Conservation (phyloP, 1,140 invertebrate species). For the Pseudomyrmex flavicornis region DNA sequence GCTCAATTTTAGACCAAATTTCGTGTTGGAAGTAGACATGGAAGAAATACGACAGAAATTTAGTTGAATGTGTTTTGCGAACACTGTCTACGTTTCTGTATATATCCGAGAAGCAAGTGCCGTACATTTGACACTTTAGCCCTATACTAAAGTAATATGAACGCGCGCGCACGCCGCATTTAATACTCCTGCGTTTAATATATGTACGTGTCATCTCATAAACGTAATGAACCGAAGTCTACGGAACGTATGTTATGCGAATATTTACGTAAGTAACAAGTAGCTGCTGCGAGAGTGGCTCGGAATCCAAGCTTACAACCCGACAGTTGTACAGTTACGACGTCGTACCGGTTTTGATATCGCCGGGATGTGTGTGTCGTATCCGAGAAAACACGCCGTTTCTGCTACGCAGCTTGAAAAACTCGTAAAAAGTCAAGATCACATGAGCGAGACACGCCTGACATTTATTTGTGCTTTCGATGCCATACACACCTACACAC, state of each 20-base stretch:
- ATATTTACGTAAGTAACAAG: constrained; percentile 61
- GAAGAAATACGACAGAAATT: background rate
- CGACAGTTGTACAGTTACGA: constrained; percentile 54
- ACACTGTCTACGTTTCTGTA: background rate
- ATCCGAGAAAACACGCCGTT: constrained; percentile 25
- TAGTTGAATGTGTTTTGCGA: background rate
- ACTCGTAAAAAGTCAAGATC: background rate
- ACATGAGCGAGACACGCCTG: background rate
- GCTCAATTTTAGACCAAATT: constrained; percentile 1
- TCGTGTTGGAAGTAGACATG: background rate
- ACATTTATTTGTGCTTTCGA: background rate
- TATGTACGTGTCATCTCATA: constrained; percentile 48
- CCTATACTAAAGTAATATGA: constrained; percentile 40
- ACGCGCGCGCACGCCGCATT: constrained; percentile 17
- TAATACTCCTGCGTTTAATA: constrained; percentile 51
- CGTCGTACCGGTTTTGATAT: constrained; percentile 47
- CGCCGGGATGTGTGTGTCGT: constrained; percentile 40
- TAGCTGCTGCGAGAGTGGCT: constrained; percentile 20
- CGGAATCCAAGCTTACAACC: constrained; percentile 35
- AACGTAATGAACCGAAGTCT: constrained; percentile 56
- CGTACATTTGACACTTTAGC: constrained; percentile 15
- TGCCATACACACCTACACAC: too few relatives aligned
- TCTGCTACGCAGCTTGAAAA: constrained; percentile 39
- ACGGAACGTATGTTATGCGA: constrained; percentile 44
- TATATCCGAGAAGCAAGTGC: background rate